A percentile compares a stretch with the other conserved stretches of the same genome.
Evolutionary conservation across 2,888 invertebrate species (phyloP).

Genomic region (Diplolepis rosae): DNA sequence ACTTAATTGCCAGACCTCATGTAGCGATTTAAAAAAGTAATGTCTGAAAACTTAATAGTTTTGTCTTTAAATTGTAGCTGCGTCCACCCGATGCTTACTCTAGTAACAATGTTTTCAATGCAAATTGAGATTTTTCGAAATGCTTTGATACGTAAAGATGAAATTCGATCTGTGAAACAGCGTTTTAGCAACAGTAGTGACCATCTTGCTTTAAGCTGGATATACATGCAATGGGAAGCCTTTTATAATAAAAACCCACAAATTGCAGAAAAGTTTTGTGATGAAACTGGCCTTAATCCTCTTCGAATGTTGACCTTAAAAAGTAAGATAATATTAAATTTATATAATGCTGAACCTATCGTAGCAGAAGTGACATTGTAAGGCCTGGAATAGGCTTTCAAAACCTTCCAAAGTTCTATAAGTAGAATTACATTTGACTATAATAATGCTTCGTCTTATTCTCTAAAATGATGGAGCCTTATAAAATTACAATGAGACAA

Average conservation of each 20-base stretch:
- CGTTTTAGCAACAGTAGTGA: slow-evolving; percentile 77
- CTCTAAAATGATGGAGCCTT: too few species aligned
- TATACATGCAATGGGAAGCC: slow-evolving; percentile 76
- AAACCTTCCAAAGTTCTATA: too few species aligned
- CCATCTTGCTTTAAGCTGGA: slow-evolving; percentile 77
- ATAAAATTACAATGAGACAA: too few species aligned
- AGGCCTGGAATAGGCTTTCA: too few species aligned
- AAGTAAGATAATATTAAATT: slow-evolving; percentile 14
- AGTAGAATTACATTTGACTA: too few species aligned
- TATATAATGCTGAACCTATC: background rate
- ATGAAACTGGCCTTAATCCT: background rate
- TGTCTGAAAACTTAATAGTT: background rate
- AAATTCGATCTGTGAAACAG: slow-evolving; percentile 76
- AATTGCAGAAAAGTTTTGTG: slow-evolving; percentile 1
- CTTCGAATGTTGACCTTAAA: background rate
- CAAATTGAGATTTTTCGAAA: slow-evolving; percentile 76
- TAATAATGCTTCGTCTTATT: too few species aligned
- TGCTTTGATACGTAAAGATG: slow-evolving; percentile 74
- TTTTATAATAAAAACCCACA: slow-evolving; percentile 52
- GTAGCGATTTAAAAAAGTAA: too few species aligned
- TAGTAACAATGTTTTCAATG: slow-evolving; percentile 74
- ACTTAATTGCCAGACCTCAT: too few species aligned
- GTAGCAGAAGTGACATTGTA: too few species aligned
- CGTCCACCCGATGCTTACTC: slow-evolving; percentile 75
- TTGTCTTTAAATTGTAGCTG: slow-evolving; percentile 68